These are phyloP conservation scores for Ariolimax columbianus DNA, from an alignment of 2,888 invertebrate genomes.

Conservation along the genomic window DNA sequence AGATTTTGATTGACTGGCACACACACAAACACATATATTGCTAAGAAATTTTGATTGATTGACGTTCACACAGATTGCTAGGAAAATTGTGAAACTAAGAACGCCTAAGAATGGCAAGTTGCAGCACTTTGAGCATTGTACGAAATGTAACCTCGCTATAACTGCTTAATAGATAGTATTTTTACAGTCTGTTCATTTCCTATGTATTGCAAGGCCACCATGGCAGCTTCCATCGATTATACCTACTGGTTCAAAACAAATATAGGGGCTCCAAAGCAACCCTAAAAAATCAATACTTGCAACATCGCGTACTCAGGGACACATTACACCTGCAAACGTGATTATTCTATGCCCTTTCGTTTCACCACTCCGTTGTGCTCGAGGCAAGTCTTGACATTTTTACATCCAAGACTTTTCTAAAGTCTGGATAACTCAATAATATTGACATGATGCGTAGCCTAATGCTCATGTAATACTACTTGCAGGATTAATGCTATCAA, in stretches of 20 bases:
- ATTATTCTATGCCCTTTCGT: background rate
- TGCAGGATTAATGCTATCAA: background rate
- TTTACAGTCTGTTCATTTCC: background rate
- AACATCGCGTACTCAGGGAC: conserved; percentile 23
- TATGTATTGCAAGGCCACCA: background rate
- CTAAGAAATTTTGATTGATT: no score
- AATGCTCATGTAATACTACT: background rate
- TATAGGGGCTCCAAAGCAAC: background rate
- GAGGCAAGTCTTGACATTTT: conserved; percentile 28
- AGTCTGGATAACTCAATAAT: conserved; percentile 6
- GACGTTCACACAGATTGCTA: no score
- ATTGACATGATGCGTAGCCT: background rate
- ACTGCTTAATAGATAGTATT: background rate
- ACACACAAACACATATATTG: no score
- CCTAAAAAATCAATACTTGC: background rate
- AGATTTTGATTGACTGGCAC: no score
- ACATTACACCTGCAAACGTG: conserved; percentile 21
- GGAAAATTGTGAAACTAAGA: no score
- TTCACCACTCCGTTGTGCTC: background rate
- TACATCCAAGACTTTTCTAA: background rate
- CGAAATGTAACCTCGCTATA: no score
- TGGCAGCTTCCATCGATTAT: background rate
- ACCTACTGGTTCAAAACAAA: background rate
- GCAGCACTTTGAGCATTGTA: no score
- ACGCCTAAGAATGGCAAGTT: no score